A percentile compares a stretch with the other conserved stretches of the same genome.
These are phyloP conservation scores for Arothron firmamentum DNA, from an alignment of 2,113 vertebrate species.

Conservation along the genomic window DNA sequence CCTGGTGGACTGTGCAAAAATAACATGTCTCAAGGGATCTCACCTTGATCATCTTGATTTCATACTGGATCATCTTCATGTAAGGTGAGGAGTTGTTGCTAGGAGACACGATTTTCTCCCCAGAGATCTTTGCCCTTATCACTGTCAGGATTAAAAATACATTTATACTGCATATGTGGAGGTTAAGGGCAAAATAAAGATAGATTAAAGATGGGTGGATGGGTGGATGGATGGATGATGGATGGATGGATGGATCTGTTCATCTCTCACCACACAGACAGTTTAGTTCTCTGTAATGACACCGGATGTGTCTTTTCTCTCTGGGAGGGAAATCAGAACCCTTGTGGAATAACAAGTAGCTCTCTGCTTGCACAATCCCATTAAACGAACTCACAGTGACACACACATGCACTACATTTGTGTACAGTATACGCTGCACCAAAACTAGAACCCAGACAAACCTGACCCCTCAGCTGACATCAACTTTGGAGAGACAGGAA, in stretches of 20 bases:
- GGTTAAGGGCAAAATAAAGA: neutral
- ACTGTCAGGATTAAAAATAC: conserved; percentile 67
- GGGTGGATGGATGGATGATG: neutral
- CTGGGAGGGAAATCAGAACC: conserved; percentile 62
- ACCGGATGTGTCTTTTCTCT: conserved; percentile 53
- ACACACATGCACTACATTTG: conserved; percentile 10
- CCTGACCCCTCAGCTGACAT: neutral
- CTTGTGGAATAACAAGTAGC: conserved; percentile 70
- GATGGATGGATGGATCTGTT: neutral
- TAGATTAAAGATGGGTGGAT: neutral
- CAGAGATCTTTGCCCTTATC: conserved; percentile 85
- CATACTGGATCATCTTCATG: conserved; percentile 89
- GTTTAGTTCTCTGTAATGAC: conserved; percentile 52
- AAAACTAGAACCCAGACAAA: neutral
- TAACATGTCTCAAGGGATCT: conserved; percentile 34
- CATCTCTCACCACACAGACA: conserved; percentile 27
- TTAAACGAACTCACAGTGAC: conserved; percentile 11
- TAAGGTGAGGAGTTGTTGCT: conserved; percentile 77
- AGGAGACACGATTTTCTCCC: conserved; percentile 86
- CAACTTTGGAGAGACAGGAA: too few relatives aligned
- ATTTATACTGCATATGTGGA: neutral
- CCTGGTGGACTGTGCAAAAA: neutral
- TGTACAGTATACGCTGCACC: conserved; percentile 4
- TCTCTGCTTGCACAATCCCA: conserved; percentile 38
- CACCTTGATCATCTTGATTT: conserved; percentile 97